Base-by-base conservation (phyloP, 1,140 invertebrate species). In the Trachymyrmex septentrionalis region DNA sequence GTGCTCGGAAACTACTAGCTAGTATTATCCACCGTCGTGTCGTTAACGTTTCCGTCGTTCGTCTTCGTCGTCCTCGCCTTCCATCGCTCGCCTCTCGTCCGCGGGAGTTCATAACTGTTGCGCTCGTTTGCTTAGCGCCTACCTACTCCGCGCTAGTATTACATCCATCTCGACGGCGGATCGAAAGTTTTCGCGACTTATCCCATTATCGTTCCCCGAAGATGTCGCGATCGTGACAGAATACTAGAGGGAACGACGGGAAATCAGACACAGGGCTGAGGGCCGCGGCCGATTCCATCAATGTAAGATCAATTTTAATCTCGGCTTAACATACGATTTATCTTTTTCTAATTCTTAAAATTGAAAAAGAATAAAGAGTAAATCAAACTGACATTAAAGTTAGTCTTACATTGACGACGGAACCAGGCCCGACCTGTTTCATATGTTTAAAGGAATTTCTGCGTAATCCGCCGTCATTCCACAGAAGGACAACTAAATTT, bases 161-260 rank as follows among this genome's bases (percentile, higher is more conserved):
- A 81, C 91, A 75, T 90, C 73, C 88, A 71, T 85, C 86, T 87
- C 63, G 88, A 87, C 78, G 66, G 34, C 48, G 87, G 86, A 90
- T 90, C 88, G 88, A 90, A 86, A 92, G 67, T 92, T 93, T 92
- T 87, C 92, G 77, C 86, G 89, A 87, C 91, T 93, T 91, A 91
- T 92, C 92, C 89, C 88, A 92, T 92, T 92, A 92, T 89, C 91
- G 86, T 88, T 78, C 75, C 64, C 57, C 64, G 78, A 30, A 75
- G 76, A 50, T 86, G 55, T 76, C 76, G 67, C 76, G 82, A 78
- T 66, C 34, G 50, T 66, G 59, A 76, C 73, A 55, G 82, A 24
- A 67, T 78, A 38, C 44, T 38, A 66, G 53, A 57, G 61, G 21
- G 48, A 38, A 48, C 59, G 57, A 6, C 24, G 80, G n/a, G n/a